Evolutionary conservation across 2,113 vertebrate species (phyloP), one percentile per base, ranked within the genome.

Genomic region (Fregata magnificens): DNA sequence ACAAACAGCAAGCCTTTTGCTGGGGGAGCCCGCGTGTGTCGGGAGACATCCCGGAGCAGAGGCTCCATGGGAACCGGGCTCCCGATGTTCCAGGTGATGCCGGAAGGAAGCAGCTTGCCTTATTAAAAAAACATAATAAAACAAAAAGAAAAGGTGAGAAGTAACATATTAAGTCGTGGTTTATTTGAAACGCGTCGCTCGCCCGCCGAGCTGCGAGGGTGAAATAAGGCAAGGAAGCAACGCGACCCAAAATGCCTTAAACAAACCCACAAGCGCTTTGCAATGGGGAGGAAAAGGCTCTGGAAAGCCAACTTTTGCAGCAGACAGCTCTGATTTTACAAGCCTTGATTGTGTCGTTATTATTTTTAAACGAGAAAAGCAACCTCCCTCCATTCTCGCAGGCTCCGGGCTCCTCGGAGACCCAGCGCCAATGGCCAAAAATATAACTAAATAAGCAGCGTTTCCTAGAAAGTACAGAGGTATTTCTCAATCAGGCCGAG

Each of bases 341-440:
- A 94, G 84, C 50, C 34, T 49, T 4, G 62, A 9, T 2, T 14
- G 63, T 47, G 63, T 61, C 15, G 29, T 53, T 63, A 50, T 50
- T 21, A 67, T 22, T 69, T 86, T 73, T 49, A 61, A 86, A 49
- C 8, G 10, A 38, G 55, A 66, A 71, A 87, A 95, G 73, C 2
- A 2, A 52, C 40, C 0, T 0, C 59, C 26, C 45, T 90, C 55
- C 50, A 28, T 61, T 56, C 65, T 82, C 69, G 72, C 0, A 0
- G 40, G 62, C 49, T 78, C 25, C 6, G 2, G 62, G 63, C 17
- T 90, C 56, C 65, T 97, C 1, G 0, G 61, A 93, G 52, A 82
- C 74, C 47, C 5, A 1, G 45, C 0, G 0, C 40, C 0, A 0
- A 61, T 0, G 0, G 83, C 77, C 90, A 89, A 50, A 81, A 70